Evolutionary conservation across 1,140 invertebrate genomes (phyloP).

Genomic region (Hypothenemus hampei): DNA sequence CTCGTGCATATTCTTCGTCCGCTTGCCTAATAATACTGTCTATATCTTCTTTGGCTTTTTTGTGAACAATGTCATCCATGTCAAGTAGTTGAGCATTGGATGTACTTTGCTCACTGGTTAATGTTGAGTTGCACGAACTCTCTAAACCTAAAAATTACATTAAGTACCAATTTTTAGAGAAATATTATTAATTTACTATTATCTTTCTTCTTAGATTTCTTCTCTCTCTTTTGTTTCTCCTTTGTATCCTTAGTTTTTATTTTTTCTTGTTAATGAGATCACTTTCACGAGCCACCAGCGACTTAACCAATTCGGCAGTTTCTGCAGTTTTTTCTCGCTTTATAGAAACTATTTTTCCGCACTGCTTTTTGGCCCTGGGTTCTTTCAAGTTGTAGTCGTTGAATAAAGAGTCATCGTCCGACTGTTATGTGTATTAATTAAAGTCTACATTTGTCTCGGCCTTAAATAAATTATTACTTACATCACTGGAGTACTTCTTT

Average conservation of each 20-base stretch:
- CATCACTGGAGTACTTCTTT: slow-evolving; percentile 15
- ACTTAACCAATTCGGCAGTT: slow-evolving; percentile 34
- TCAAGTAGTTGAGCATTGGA: background rate
- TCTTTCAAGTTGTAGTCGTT: slow-evolving; percentile 2
- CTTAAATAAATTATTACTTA: background rate
- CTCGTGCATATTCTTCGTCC: slow-evolving; percentile 35
- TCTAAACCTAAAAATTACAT: too few species aligned
- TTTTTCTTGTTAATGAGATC: slow-evolving; percentile 35
- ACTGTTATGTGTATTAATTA: too few species aligned
- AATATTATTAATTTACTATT: background rate
- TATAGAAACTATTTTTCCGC: slow-evolving; percentile 39
- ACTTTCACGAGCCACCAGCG: slow-evolving; percentile 31
- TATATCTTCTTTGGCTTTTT: slow-evolving; percentile 32
- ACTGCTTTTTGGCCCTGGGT: slow-evolving; percentile 37
- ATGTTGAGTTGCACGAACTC: too few species aligned
- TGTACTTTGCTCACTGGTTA: background rate
- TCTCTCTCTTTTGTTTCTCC: slow-evolving; percentile 28
- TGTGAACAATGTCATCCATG: slow-evolving; percentile 3
- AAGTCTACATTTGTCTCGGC: too few species aligned
- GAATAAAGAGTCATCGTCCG: background rate
- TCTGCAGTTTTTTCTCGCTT: slow-evolving; percentile 12
- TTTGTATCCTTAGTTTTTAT: slow-evolving; percentile 27
- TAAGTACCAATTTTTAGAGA: too few species aligned
- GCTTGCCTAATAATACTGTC: slow-evolving; percentile 39
- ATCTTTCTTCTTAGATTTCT: background rate